A percentile compares a stretch with the other conserved stretches of the same genome.
Evolutionary conservation across 2,888 invertebrate genomes (phyloP).

Genomic region (Eristalinus sepulchralis): DNA sequence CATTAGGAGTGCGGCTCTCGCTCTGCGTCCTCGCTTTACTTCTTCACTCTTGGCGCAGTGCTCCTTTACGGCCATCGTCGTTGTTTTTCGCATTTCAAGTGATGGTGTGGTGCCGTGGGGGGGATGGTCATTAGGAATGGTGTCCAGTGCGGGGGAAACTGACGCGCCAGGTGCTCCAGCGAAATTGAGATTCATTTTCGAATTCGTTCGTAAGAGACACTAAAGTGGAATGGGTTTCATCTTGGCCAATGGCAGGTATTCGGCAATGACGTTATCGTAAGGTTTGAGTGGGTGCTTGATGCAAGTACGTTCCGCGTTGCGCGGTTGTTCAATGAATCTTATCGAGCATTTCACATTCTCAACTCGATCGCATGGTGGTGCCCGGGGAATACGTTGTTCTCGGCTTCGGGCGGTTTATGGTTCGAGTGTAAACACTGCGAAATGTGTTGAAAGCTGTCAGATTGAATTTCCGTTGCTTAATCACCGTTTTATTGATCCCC

Average conservation of each 20-base stretch:
- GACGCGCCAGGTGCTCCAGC: not conserved
- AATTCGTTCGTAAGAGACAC: not conserved
- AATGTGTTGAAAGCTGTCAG: not conserved
- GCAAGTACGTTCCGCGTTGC: not conserved
- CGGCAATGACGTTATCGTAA: not conserved
- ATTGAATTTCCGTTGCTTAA: not conserved
- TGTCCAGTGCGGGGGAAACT: not conserved
- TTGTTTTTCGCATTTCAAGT: not conserved
- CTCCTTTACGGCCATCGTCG: not conserved
- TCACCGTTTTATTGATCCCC: not conserved
- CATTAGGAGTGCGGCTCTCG: slow-evolving; percentile 21
- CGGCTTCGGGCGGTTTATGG: not conserved
- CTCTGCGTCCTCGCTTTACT: not conserved
- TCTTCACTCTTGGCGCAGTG: not conserved
- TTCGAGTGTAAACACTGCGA: not conserved
- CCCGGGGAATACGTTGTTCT: not conserved
- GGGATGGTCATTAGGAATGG: not conserved
- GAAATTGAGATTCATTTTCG: not conserved
- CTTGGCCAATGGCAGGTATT: not conserved
- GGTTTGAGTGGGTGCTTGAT: not conserved
- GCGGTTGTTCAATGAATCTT: not conserved
- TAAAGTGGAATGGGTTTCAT: not conserved
- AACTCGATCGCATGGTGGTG: not conserved
- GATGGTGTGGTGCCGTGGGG: not conserved
- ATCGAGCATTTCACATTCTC: not conserved